Base-by-base conservation (phyloP, 2,888 invertebrate genomes). In the Esperia sulphurella region DNA sequence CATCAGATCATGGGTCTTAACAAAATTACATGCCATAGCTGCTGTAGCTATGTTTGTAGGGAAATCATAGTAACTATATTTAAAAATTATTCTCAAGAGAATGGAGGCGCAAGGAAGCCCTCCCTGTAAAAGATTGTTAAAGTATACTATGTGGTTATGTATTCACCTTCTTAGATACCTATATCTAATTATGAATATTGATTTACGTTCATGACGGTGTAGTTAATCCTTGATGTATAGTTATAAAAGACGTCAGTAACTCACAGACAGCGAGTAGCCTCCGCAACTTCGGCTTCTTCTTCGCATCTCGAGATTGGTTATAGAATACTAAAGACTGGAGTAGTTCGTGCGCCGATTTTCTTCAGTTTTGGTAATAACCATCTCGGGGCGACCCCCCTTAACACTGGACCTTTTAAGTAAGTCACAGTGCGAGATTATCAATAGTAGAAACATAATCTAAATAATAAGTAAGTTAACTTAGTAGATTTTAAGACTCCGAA, bases 261-360 rank as follows among this genome's bases (percentile, higher is more conserved):
- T 44, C 48, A 51, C 35, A 59, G 56, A 57, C 61, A 59, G 49
- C 71, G 88, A 89, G 88, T 88, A 37, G n/a, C 86, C 21, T 21
- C 21, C 21, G 21, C 21, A 21, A 21, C 21, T 21, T 21, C 21
- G 21, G 21, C 21, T 21, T 21, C 82, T 79, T 83, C 85, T 86
- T 84, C 71, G 76, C 74, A 69, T 79, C 78, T 77, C 68, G 80
- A 78, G 79, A 67, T 79, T 66, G 87, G 88, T 85, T 84, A 78
- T 68, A 71, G 56, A 65, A 76, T 66, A 75, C 68, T 76, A 71
- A 85, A 88, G 83, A 83, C 90, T 90, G 90, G 79, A 90, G 90
- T 90, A 90, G 90, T 89, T 90, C 90, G 88, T 79, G 59, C 57
- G 69, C 63, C 88, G 90, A 88, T 90, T 90, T 90, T 90, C 90